Evolutionary conservation across 2,797 vertebrate species (phyloP).

Genomic region (Lepus townsendii): DNA sequence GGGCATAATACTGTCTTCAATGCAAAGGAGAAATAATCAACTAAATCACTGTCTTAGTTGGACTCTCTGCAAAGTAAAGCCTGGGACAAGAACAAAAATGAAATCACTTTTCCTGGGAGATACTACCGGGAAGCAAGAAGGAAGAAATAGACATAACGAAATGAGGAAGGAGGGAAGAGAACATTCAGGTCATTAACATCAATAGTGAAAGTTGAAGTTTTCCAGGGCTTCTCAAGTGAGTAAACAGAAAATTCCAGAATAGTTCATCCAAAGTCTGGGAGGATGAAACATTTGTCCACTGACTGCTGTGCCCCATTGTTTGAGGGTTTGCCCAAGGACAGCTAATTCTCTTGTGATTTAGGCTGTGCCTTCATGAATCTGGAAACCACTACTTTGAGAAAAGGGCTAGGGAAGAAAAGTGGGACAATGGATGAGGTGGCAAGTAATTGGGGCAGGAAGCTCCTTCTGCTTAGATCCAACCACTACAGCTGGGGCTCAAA

Average conservation of each 20-base stretch:
- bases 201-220: neutral
- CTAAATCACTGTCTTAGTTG: neutral
- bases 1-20: neutral
- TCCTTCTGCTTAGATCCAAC: neutral
- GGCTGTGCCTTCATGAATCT: neutral
- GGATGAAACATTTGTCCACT: neutral
- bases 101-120: neutral
- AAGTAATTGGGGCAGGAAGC: neutral
- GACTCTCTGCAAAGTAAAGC: neutral
- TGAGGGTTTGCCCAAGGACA: neutral
- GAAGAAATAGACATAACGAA: neutral
- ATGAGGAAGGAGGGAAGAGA: neutral
- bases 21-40: neutral
- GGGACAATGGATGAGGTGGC: too few relatives aligned
- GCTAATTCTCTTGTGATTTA: neutral
- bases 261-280: neutral
- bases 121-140: neutral
- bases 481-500: neutral
- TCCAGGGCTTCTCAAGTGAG: neutral
- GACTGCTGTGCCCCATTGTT: neutral
- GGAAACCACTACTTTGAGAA: neutral
- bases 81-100: neutral
- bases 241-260: neutral
- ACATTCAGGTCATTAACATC: neutral
- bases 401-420: neutral